Base-by-base conservation (phyloP, 2,113 vertebrate genomes). In the Hymenochirus boettgeri region DNA sequence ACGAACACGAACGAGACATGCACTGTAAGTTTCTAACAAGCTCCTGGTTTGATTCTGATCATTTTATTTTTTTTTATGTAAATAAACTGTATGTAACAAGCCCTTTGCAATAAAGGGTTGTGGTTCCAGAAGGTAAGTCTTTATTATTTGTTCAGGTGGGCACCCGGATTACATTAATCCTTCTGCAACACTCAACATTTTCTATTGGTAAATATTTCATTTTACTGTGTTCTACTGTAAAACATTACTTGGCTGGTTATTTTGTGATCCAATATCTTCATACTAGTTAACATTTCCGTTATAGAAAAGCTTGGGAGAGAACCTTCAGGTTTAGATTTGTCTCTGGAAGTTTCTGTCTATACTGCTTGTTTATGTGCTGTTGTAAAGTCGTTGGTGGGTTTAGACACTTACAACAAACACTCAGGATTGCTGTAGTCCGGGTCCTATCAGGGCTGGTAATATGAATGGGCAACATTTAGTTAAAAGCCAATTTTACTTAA, bases 1-100 rank as follows among this genome's bases (percentile, higher is more conserved):
- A 96, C 0, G 94, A 97, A 61, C 94, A 96, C 7, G 94, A 97
- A 67, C 84, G 94, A 21, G 94, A 97, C 74, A 97, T 97, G 93
- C 93, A 97, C 78, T 94, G 91, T 94, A 79, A 92, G 92, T 93
- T 81, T 39, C 37, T 19, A 17, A 42, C 33, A 29, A 58, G 21
- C 23, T n/a, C 21, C 56, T 8, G 3, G 23, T 25, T 53, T 3
- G 51, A 7, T 12, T 35, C 15, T 35, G 15, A 24, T 13, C 51
- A 19, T 57, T 33, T 29, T 31, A n/a, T 29, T 54, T 53, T 4
- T 27, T 26, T 13, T 27, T n/a, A 2, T 50, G 3, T 3, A 2
- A 42, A 1, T 24, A 51, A 35, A 27, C 39, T 59, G 46, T 27
- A 19, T 25, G 37, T 22, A n/a, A 1, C 51, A 50, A 26, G 45